Evolutionary conservation across 1,140 invertebrate species (phyloP).

Genomic region (Aphelinus certus): DNA sequence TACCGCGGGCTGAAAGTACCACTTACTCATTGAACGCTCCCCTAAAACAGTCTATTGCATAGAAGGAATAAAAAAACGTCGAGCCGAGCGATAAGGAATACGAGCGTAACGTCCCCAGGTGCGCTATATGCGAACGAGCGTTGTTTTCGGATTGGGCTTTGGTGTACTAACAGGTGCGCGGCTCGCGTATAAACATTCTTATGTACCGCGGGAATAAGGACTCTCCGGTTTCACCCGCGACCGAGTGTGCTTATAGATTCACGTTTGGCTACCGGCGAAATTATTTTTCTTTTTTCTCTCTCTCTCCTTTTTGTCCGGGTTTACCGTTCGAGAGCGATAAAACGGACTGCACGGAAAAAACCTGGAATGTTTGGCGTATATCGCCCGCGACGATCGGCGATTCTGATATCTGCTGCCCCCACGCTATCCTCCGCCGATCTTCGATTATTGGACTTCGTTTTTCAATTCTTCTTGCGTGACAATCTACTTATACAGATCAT

Average conservation of each 20-base stretch:
- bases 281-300: not conserved
- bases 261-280: not conserved
- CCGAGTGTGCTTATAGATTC: not conserved
- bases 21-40: constrained; percentile 24
- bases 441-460: no score
- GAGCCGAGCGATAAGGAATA: constrained; percentile 12
- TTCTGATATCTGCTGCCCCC: no score
- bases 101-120: not conserved
- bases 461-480: no score
- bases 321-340: constrained; percentile 34
- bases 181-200: constrained; percentile 19
- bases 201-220: constrained; percentile 24
- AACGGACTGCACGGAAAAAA: not conserved
- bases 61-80: not conserved
- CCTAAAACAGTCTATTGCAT: not conserved
- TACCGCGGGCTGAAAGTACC: constrained; percentile 4
- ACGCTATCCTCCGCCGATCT: no score
- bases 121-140: not conserved
- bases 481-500: no score
- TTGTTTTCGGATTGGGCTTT: constrained; percentile 23
- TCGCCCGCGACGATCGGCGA: constrained; percentile 19
- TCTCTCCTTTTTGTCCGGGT: constrained; percentile 1
- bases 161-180: not conserved
- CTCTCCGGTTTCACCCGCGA: constrained; percentile 17
- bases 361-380: constrained; percentile 31